These are phyloP conservation scores for Cinclus mexicanus DNA, from an alignment of 2,113 vertebrate genomes.

Conservation along the genomic window DNA sequence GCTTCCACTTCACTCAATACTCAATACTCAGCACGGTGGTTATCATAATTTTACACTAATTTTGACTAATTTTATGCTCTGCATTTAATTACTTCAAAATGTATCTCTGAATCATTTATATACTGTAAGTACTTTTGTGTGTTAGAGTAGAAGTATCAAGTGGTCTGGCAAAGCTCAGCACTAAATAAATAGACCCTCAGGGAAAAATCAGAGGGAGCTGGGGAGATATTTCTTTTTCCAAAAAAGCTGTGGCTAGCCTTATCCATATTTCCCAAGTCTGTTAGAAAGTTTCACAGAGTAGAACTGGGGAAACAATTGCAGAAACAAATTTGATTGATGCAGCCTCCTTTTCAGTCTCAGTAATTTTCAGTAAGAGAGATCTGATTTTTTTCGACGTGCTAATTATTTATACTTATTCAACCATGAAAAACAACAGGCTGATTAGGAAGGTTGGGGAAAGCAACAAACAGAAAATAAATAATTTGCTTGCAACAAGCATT, in stretches of 20 bases:
- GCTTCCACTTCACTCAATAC: neutral
- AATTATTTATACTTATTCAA: constrained; percentile 13
- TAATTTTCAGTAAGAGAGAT: neutral
- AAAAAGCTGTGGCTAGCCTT: neutral
- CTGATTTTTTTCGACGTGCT: neutral
- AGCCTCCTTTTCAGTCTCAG: neutral
- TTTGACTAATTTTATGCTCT: constrained; percentile 48
- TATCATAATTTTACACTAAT: constrained; percentile 50
- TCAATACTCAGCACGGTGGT: neutral
- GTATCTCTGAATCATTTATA: constrained; percentile 24
- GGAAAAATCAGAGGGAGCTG: neutral
- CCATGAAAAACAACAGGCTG: neutral
- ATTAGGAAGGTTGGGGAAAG: neutral
- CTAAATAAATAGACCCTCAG: constrained; percentile 34
- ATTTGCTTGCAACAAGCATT: neutral
- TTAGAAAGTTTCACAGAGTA: neutral
- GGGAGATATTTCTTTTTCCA: neutral
- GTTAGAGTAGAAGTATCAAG: constrained; percentile 28
- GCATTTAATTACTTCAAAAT: constrained; percentile 55
- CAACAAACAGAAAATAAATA: neutral
- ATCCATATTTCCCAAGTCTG: neutral
- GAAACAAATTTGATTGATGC: neutral
- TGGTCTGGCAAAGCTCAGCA: constrained; percentile 51
- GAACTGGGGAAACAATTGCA: neutral
- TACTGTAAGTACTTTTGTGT: neutral